A percentile compares a stretch with the other conserved stretches of the same genome.
phyloP scores from a whole-genome alignment of 2,113 vertebrate species.

The Phylloscopus trochilus region DNA sequence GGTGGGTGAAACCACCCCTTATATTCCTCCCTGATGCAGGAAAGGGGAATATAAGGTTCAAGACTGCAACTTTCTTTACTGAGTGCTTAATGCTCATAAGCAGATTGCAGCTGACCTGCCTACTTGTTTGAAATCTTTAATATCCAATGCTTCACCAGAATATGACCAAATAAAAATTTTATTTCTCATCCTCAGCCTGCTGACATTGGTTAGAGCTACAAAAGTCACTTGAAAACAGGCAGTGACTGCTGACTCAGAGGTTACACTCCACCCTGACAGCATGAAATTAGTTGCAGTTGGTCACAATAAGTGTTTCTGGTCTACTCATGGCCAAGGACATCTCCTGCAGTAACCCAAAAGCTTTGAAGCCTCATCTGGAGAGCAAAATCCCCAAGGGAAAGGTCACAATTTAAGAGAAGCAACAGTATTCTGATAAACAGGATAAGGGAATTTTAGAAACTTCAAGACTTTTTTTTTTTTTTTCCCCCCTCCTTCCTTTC shows the following conservation, averaged over 20 bases:
- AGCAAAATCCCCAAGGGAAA: constrained; percentile 39
- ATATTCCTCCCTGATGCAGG: neutral
- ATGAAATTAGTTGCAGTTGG: constrained; percentile 23
- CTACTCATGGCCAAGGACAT: neutral
- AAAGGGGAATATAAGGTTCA: neutral
- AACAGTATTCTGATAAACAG: constrained; percentile 43
- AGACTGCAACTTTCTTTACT: neutral
- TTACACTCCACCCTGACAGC: neutral
- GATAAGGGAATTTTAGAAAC: constrained; percentile 60
- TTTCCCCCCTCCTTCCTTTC: constrained; percentile 40
- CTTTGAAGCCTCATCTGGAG: constrained; percentile 42
- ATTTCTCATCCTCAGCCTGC: neutral
- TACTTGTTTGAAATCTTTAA: neutral
- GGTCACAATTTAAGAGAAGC: constrained; percentile 35
- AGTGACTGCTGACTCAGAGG: neutral
- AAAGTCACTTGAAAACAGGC: neutral
- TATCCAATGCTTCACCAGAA: neutral
- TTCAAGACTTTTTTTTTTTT: neutral
- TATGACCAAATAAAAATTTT: neutral
- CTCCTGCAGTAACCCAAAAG: neutral
- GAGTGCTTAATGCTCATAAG: neutral
- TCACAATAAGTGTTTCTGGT: neutral
- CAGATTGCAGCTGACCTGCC: neutral
- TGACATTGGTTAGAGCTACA: neutral
- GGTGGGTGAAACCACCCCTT: neutral